Evolutionary conservation across 1,140 invertebrate genomes (phyloP), one percentile per base, ranked within the genome.

Genomic region (Idris sp.): DNA sequence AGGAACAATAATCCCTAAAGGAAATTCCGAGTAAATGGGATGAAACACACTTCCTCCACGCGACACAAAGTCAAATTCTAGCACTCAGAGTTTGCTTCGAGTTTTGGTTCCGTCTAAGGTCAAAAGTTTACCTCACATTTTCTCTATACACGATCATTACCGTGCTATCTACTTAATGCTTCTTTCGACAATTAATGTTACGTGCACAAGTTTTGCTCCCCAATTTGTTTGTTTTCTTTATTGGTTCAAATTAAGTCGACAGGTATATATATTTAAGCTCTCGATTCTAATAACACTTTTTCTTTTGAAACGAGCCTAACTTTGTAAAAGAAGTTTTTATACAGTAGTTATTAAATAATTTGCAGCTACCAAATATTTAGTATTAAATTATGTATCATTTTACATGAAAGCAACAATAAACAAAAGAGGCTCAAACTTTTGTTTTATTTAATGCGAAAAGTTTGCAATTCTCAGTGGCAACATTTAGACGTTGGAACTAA

Each of bases 121-220:
- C 41, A 43, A 71, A 62, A 62, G 56, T 71, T 71, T 48, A 48
- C 30, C 25, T 6, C 18, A 10, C 40, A 54, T 53, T 59, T 69
- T 59, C 44, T 43, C 31, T 28, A 11, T 35, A 30, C 4, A 26
- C 13, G 15, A n/a, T n/a, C 36, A 19, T 10, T 0, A 19, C 9
- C 30, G 40, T 49, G 26, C 26, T 30, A 30, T 30, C 26, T 30
- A 30, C 26, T 30, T 8, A 30, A 30, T 30, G 26, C n/a, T 30
- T 30, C 26, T 30, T 30, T 5, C 26, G 8, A 9, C 26, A 30
- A 30, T 30, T 46, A 69, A 59, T 69, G 64, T 59, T 69, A 33
- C 10, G 36, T 35, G 16, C n/a, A 18, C 35, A 49, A 68, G 44
- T 58, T 68, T 58, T 43, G 43, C n/a, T 25, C 43, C 9, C 38